These are phyloP conservation scores for Cardiocondyla obscurior DNA, from an alignment of 1,140 invertebrate species.

Conservation along the genomic window DNA sequence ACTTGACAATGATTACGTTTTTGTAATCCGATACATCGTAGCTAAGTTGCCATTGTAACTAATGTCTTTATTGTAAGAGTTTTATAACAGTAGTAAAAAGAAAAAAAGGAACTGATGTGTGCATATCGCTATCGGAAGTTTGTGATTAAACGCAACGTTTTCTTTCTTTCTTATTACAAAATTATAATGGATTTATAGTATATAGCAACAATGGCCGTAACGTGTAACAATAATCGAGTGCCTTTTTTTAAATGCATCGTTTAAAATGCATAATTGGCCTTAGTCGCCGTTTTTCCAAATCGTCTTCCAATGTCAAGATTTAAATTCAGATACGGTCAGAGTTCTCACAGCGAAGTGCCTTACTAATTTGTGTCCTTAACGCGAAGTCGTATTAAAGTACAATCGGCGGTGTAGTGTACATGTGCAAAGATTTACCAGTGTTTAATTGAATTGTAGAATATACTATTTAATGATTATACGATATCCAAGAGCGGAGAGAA, in stretches of 20 bases:
- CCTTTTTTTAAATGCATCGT: constrained; percentile 1
- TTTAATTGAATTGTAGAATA: constrained; percentile 3
- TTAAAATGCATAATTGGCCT: not conserved
- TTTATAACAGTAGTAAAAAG: constrained; percentile 29
- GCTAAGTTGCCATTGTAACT: constrained; percentile 39
- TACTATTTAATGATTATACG: not conserved
- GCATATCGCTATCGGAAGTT: constrained; percentile 26
- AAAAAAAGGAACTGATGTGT: constrained; percentile 42
- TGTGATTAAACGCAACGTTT: not conserved
- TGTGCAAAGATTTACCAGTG: not conserved
- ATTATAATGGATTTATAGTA: not conserved
- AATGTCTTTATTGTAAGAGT: constrained; percentile 37
- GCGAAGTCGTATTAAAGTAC: not conserved
- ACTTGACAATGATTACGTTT: constrained; percentile 6
- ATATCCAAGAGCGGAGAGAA: not conserved
- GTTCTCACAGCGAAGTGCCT: constrained; percentile 24
- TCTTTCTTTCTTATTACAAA: not conserved
- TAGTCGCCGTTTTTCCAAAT: not conserved
- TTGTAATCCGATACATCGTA: constrained; percentile 1
- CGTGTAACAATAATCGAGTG: constrained; percentile 39
- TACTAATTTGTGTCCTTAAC: constrained; percentile 30
- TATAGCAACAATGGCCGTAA: not conserved
- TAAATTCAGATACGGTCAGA: not conserved
- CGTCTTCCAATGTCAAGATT: constrained; percentile 32
- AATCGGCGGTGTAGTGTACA: not conserved